Percentiles rank a stretch among this genome's conserved stretches.
Conservation (phyloP, 1,140 invertebrate genomes). For the Hypsibius dujardini region DNA sequence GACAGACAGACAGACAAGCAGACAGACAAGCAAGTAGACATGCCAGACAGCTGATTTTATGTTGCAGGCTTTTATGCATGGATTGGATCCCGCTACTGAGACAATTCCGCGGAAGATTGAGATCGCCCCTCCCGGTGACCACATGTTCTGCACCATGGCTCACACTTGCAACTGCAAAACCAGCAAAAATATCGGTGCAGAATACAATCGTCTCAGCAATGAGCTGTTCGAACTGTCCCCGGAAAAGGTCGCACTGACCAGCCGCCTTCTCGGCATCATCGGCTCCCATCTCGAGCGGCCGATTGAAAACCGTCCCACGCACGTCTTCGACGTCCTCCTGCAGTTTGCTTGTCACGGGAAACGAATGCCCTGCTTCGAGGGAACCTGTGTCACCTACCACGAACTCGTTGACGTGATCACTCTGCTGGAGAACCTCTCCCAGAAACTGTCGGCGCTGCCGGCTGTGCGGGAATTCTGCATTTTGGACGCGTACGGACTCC, state of each 20-base stretch:
- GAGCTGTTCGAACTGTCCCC: neutral
- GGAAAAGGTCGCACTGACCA: neutral
- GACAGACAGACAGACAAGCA: too few relatives aligned
- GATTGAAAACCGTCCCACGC: neutral
- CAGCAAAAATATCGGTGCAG: neutral
- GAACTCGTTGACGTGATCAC: neutral
- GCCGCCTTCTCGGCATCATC: neutral
- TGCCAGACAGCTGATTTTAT: neutral
- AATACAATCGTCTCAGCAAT: neutral
- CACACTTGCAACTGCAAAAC: neutral
- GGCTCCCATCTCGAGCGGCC: neutral
- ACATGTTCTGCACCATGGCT: neutral
- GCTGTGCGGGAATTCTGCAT: neutral
- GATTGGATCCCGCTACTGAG: neutral
- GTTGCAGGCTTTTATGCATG: conserved; percentile 13
- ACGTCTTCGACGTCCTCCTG: conserved; percentile 13
- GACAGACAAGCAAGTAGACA: neutral
- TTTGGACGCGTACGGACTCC: neutral
- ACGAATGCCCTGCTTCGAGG: conserved; percentile 13
- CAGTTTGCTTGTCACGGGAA: conserved; percentile 15
- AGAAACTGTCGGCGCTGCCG: neutral
- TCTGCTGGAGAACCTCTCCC: neutral
- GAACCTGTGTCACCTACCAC: neutral
- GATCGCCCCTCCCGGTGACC: neutral
- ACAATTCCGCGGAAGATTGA: neutral